Evolutionary conservation across 2,113 vertebrate species (phyloP).

Genomic region (Misgurnus mizolepis): DNA sequence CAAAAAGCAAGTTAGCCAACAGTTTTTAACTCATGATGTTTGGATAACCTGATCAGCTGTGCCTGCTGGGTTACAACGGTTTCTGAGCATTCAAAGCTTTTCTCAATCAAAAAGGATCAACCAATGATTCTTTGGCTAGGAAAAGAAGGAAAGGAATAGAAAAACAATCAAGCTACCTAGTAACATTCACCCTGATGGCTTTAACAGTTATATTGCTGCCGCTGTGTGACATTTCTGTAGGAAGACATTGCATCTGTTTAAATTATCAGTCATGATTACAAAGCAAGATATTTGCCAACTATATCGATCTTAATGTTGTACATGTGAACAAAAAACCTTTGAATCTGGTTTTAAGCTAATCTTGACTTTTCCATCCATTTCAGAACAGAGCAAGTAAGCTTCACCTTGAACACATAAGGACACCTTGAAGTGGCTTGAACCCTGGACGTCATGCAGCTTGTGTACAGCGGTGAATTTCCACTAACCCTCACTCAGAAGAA

Average conservation of each 20-base stretch:
- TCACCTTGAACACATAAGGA: conserved; percentile 5
- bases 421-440: conserved; percentile 4
- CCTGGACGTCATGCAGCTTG: not conserved
- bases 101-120: conserved; percentile 22
- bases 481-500: not conserved
- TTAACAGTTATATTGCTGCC: conserved; percentile 5
- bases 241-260: not conserved
- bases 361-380: not conserved
- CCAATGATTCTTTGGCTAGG: not conserved
- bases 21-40: conserved; percentile 3
- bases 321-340: not conserved
- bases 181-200: conserved; percentile 17
- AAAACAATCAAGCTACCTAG: not conserved
- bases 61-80: conserved; percentile 24
- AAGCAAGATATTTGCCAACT: conserved; percentile 6
- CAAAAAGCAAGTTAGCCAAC: not conserved
- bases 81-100: not conserved
- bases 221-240: not conserved
- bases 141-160: conserved; percentile 7
- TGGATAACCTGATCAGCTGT: conserved; percentile 14
- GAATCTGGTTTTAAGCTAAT: not conserved
- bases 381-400: not conserved
- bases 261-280: conserved; percentile 22
- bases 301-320: not conserved
- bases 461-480: not conserved